phyloP scores from a whole-genome alignment of 2,797 vertebrate species.

The Paguma larvata region DNA sequence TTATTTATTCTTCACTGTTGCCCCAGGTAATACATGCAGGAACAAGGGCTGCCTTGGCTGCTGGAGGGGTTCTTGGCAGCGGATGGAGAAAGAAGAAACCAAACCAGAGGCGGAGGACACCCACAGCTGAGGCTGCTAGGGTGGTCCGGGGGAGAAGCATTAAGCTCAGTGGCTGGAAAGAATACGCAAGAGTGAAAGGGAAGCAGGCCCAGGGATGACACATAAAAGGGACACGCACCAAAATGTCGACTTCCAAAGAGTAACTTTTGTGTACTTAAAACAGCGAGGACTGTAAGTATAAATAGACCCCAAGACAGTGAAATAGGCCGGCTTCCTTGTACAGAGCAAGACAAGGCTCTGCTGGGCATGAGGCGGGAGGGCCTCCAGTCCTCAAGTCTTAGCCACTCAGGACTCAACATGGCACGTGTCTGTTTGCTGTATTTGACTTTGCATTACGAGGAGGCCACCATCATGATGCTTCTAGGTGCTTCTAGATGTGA shows the following conservation, averaged over 20 bases:
- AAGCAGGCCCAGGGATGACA: conserved; percentile 23
- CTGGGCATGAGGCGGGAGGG: background rate
- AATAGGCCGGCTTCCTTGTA: background rate
- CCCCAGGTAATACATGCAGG: conserved; percentile 55
- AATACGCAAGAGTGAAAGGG: background rate
- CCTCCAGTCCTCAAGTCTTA: background rate
- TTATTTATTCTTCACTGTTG: background rate
- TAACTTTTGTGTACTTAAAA: conserved; percentile 11
- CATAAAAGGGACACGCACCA: background rate
- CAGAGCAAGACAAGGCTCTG: background rate
- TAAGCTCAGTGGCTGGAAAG: background rate
- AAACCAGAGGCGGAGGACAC: conserved; percentile 65
- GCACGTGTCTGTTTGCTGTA: background rate
- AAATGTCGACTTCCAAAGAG: background rate
- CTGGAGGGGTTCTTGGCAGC: conserved; percentile 67
- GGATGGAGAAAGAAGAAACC: conserved; percentile 56
- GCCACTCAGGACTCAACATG: background rate
- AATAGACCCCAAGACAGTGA: background rate
- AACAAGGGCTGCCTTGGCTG: conserved; percentile 67
- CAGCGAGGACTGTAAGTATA: conserved; percentile 30
- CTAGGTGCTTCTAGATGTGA: background rate
- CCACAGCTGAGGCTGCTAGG: conserved; percentile 61
- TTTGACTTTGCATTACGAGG: background rate
- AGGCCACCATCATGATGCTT: background rate
- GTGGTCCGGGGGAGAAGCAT: conserved; percentile 61